These are phyloP conservation scores for Crenuchus spilurus DNA, from an alignment of 2,797 vertebrate species.

Conservation along the genomic window DNA sequence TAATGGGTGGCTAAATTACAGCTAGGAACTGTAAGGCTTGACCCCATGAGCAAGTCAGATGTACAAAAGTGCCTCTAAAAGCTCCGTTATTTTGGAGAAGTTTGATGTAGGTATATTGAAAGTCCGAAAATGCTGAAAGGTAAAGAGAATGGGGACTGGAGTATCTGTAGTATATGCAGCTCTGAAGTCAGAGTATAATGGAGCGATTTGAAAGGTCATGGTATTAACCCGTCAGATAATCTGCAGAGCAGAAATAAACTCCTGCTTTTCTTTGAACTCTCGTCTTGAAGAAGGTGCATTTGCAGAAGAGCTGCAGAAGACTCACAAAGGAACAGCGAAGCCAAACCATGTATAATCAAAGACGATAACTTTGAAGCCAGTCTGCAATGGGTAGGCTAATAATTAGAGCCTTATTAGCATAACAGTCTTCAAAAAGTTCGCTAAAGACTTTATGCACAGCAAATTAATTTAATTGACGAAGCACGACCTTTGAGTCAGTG, in stretches of 20 bases:
- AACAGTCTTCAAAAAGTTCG: constrained; percentile 68
- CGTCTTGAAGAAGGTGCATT: constrained; percentile 30
- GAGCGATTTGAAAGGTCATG: constrained; percentile 25
- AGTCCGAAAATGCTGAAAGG: not conserved
- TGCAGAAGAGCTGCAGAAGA: constrained; percentile 24
- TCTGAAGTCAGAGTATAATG: constrained; percentile 21
- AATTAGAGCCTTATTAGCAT: constrained; percentile 77
- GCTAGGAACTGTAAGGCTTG: not conserved
- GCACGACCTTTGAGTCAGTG: constrained; percentile 64
- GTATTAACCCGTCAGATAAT: constrained; percentile 33
- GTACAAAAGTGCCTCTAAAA: constrained; percentile 14
- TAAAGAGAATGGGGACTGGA: not conserved
- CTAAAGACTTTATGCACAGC: constrained; percentile 67
- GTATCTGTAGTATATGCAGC: not conserved
- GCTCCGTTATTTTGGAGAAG: not conserved
- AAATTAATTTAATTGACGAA: constrained; percentile 76
- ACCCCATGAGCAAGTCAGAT: constrained; percentile 17
- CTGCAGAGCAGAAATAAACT: constrained; percentile 39
- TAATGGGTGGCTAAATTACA: constrained; percentile 34
- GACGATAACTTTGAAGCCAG: constrained; percentile 69
- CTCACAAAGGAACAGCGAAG: constrained; percentile 52
- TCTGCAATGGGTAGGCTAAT: constrained; percentile 66
- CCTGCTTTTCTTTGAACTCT: constrained; percentile 39
- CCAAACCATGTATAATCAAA: constrained; percentile 57
- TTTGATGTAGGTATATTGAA: not conserved